Conservation (phyloP, 2,797 vertebrate genomes). For the Neoniphon sammara region DNA sequence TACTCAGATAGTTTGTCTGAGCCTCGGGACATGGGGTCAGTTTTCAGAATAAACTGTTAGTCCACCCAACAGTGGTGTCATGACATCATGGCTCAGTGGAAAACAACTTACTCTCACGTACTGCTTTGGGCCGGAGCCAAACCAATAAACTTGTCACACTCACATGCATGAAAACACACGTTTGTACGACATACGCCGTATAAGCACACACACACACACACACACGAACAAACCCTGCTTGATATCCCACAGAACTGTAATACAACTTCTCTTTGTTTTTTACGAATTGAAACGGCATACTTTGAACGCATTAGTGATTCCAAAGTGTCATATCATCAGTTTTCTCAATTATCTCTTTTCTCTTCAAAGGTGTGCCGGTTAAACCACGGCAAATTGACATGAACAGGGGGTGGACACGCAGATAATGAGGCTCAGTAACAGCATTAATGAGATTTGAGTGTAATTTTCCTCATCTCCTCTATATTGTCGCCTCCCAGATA, state of each 20-base stretch:
- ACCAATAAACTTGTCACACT: neutral
- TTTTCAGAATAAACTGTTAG: slow-evolving; percentile 73
- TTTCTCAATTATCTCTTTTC: neutral
- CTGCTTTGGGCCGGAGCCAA: slow-evolving; percentile 20
- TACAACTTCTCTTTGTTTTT: too few species aligned
- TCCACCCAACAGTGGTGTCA: slow-evolving; percentile 49
- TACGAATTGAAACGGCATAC: neutral
- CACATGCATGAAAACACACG: neutral
- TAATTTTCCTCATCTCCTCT: neutral
- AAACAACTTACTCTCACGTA: slow-evolving; percentile 56
- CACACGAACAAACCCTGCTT: neutral
- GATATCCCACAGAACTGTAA: too few species aligned
- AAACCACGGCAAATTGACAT: neutral
- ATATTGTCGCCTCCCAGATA: neutral
- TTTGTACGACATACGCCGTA: neutral
- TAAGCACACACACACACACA: neutral
- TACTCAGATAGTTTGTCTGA: slow-evolving; percentile 61
- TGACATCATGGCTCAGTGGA: slow-evolving; percentile 66
- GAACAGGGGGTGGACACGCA: neutral
- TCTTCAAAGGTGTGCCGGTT: neutral
- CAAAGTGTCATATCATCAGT: neutral
- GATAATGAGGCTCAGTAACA: neutral
- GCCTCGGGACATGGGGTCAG: slow-evolving; percentile 74
- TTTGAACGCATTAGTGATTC: neutral
- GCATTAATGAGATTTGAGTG: neutral